Percentiles rank a stretch among this genome's conserved stretches.
Conservation (phyloP, 2,797 vertebrate genomes). For the Gallinago stenura region DNA sequence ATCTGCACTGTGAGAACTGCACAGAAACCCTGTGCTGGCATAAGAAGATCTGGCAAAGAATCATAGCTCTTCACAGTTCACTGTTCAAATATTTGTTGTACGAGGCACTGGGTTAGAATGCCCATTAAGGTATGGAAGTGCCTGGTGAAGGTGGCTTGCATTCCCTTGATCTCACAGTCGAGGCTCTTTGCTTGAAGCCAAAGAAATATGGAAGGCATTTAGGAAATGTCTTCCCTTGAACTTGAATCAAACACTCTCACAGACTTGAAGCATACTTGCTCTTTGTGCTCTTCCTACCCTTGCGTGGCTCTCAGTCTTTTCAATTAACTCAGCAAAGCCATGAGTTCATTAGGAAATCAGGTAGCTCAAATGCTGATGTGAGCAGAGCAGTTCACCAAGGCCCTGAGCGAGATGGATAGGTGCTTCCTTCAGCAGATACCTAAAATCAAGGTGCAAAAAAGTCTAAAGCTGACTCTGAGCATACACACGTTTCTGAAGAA, state of each 20-base stretch:
- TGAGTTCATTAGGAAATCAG: background rate
- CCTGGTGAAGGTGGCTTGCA: background rate
- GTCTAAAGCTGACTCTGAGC: background rate
- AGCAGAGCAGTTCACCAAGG: background rate
- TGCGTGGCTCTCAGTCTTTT: background rate
- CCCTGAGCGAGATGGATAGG: background rate
- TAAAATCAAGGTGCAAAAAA: background rate
- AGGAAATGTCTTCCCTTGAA: background rate
- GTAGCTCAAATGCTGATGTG: background rate
- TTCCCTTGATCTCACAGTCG: background rate
- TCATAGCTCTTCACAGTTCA: background rate
- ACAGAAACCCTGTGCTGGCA: rapidly evolving
- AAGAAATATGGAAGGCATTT: background rate
- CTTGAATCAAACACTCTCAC: background rate
- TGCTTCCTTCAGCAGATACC: background rate
- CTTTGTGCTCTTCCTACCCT: background rate
- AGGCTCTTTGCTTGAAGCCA: background rate
- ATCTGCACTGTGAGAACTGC: background rate
- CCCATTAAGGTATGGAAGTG: background rate
- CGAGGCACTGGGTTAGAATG: background rate
- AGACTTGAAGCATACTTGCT: background rate
- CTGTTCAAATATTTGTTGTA: background rate
- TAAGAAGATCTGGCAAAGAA: background rate
- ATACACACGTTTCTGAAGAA: background rate
- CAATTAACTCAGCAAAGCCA: background rate